Evolutionary conservation across 2,797 vertebrate species (phyloP), one percentile per base, ranked within the genome.

Genomic region (Sternarchorhynchus goeldii): DNA sequence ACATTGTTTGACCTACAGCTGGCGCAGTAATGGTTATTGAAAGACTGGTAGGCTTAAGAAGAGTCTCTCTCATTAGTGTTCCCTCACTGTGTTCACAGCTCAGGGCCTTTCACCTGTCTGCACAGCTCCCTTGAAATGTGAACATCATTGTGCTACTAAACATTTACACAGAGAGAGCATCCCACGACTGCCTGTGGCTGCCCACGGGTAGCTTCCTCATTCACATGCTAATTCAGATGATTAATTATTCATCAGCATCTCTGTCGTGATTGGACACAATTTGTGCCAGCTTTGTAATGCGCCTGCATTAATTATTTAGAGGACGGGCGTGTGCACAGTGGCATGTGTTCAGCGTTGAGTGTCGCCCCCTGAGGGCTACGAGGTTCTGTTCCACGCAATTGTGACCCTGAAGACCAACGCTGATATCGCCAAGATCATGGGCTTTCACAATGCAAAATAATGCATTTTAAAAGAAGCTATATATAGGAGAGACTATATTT

Each of bases 171-270:
- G 3, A 31, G 5, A 70, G 16, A 39, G 31, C 60, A 0, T 6
- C 34, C 18, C 63, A 8, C 6, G 39, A n/a, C 36, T 8, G 53
- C 25, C 70, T n/a, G 16, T 57, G 12, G 58, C 56, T 31, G 1
- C 58, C 56, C 59, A 57, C 17, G 21, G 60, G 68, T 64, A 53
- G 59, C 34, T 20, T 58, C 29, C 56, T 31, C 16, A 45, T 41
- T 57, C 39, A 41, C 36, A 57, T 60, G 68, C 34, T 66, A 41
- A 66, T 66, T 66, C 63, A 20, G n/a, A 18, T n/a, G 20, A 66
- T 66, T 36, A 66, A 66, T 39, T 66, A 66, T 66, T 66, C 63
- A 66, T 20, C 12, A 20, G 63, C 31, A 7, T 36, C 62, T 14
- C 14, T 16, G 17, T 32, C 63, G 0, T 66, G 63, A 66, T 66